Percentiles rank a stretch among this genome's conserved stretches.
Evolutionary conservation across 2,888 invertebrate species (phyloP).

Genomic region (Erebia ligea): DNA sequence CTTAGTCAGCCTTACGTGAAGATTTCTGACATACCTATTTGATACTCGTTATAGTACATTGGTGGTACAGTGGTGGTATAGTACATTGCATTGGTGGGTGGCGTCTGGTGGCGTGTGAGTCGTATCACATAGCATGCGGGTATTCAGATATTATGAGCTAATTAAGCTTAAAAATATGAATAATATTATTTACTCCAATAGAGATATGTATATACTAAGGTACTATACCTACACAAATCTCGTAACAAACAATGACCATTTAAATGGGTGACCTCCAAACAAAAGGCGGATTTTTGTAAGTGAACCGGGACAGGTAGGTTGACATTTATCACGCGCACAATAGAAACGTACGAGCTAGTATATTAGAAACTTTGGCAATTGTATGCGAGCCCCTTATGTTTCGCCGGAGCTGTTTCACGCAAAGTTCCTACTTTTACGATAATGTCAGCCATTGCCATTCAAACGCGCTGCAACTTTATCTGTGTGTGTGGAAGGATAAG

Average conservation of each 20-base stretch:
- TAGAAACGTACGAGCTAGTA: slow-evolving; percentile 72
- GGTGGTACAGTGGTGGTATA: too few species aligned
- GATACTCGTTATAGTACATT: too few species aligned
- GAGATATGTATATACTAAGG: too few species aligned
- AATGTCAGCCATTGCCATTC: slow-evolving; percentile 83
- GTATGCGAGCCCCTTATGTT: slow-evolving; percentile 82
- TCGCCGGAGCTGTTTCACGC: slow-evolving; percentile 75
- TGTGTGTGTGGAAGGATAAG: slow-evolving; percentile 80
- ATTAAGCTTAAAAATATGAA: too few species aligned
- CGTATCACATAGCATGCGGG: too few species aligned
- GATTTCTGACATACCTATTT: too few species aligned
- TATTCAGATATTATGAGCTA: too few species aligned
- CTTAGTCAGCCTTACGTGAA: too few species aligned
- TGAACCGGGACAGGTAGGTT: slow-evolving; percentile 54
- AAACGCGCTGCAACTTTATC: slow-evolving; percentile 82
- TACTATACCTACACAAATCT: not conserved
- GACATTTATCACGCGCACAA: slow-evolving; percentile 75
- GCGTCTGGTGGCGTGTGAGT: too few species aligned
- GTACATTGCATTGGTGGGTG: too few species aligned
- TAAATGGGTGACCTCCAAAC: slow-evolving; percentile 21
- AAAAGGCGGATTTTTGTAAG: slow-evolving; percentile 21
- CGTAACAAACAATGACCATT: slow-evolving; percentile 1
- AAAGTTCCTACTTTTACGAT: slow-evolving; percentile 82
- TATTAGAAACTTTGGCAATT: slow-evolving; percentile 80
- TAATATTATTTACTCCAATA: too few species aligned